Evolutionary conservation across 2,797 vertebrate species (phyloP).

Genomic region (Centroberyx gerrardi): DNA sequence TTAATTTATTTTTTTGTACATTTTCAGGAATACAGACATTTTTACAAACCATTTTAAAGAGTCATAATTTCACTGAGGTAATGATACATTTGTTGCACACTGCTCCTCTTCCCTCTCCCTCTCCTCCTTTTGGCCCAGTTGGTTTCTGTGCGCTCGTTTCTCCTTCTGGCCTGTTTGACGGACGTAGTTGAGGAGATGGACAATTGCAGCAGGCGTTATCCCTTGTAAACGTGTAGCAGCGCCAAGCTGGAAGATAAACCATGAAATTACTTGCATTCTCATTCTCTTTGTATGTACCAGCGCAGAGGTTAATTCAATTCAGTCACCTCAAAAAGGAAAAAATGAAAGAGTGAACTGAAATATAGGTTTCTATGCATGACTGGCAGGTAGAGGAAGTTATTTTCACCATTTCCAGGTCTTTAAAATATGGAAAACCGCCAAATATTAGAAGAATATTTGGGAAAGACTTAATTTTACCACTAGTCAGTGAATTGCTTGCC

Average conservation of each 20-base stretch:
- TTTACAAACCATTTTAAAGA: constrained; percentile 31
- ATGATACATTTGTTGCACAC: constrained; percentile 40
- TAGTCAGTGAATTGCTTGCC: too few species aligned
- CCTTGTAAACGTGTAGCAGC: constrained; percentile 94
- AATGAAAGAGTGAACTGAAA: too few species aligned
- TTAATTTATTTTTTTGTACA: constrained; percentile 65
- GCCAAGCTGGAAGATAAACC: constrained; percentile 86
- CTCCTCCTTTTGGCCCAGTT: constrained; percentile 16
- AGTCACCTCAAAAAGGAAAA: neutral
- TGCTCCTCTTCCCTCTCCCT: constrained; percentile 35
- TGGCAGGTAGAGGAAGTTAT: too few species aligned
- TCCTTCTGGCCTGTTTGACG: constrained; percentile 39
- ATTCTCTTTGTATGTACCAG: too few species aligned
- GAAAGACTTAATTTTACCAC: too few species aligned
- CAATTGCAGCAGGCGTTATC: constrained; percentile 93
- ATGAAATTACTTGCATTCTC: neutral
- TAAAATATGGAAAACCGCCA: too few species aligned
- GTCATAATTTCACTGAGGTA: constrained; percentile 52
- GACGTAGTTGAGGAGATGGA: constrained; percentile 91
- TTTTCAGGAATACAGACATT: constrained; percentile 62
- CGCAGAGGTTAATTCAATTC: neutral
- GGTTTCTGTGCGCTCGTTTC: constrained; percentile 8
- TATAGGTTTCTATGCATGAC: too few species aligned
- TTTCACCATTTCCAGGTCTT: too few species aligned
- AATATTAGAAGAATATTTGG: too few species aligned